A percentile compares a stretch with the other conserved stretches of the same genome.
phyloP scores from a whole-genome alignment of 2,888 invertebrate species.

The Octonoba sinensis region DNA sequence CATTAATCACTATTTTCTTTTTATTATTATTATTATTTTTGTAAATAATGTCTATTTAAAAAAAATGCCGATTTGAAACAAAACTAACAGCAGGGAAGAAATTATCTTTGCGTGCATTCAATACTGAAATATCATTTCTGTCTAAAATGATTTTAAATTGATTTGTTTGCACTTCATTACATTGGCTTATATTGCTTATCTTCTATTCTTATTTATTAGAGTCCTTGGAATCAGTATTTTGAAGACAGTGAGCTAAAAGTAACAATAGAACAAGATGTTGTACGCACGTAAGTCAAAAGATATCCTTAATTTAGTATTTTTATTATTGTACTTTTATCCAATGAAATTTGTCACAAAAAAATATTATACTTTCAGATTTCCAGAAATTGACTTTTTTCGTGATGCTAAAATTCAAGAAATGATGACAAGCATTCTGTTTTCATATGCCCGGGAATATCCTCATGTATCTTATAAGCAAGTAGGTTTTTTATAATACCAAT shows the following conservation, averaged over 20 bases:
- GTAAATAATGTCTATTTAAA: no score
- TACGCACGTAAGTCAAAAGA: slow-evolving; percentile 76
- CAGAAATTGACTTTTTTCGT: slow-evolving; percentile 84
- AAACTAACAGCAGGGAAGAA: no score
- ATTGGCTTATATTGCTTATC: background rate
- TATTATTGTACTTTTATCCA: background rate
- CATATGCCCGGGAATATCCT: slow-evolving; percentile 77
- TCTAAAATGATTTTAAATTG: no score
- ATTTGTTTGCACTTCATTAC: background rate
- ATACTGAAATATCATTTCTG: no score
- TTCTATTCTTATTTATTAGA: slow-evolving; percentile 74
- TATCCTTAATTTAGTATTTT: background rate
- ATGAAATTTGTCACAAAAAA: slow-evolving; percentile 8
- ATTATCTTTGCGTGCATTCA: no score
- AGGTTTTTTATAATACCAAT: slow-evolving; percentile 36
- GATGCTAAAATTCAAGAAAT: slow-evolving; percentile 78
- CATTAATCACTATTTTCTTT: no score
- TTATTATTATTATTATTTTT: no score
- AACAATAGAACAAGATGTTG: slow-evolving; percentile 84
- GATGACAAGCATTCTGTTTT: slow-evolving; percentile 78
- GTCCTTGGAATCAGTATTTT: slow-evolving; percentile 87
- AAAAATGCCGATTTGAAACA: no score
- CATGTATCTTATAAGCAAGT: slow-evolving; percentile 82
- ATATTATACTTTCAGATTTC: slow-evolving; percentile 74
- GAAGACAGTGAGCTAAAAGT: slow-evolving; percentile 83